These are phyloP conservation scores for Pseudolaguvia tuberculata DNA, from an alignment of 2,113 vertebrate genomes.

Conservation along the genomic window DNA sequence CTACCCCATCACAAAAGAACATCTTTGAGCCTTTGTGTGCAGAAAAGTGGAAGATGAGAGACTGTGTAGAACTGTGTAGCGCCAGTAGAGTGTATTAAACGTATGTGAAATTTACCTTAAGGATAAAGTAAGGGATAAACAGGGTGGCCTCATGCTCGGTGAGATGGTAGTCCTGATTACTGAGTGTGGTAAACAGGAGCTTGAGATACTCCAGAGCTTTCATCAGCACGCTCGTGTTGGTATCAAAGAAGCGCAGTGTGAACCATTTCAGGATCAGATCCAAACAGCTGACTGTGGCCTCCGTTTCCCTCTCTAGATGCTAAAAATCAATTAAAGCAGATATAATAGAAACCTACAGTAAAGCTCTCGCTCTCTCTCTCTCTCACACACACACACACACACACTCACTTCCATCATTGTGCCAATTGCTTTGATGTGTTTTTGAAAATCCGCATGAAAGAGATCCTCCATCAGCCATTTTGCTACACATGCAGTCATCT, in stretches of 20 bases:
- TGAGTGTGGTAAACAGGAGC: slow-evolving; percentile 81
- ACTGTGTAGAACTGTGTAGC: no score
- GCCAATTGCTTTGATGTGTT: slow-evolving; percentile 88
- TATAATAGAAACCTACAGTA: no score
- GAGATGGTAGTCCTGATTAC: slow-evolving; percentile 86
- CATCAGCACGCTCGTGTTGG: slow-evolving; percentile 96
- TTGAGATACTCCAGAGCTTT: slow-evolving; percentile 94
- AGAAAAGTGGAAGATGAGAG: no score
- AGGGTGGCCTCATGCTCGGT: slow-evolving; percentile 90
- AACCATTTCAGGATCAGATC: slow-evolving; percentile 97
- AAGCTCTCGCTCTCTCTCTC: no score
- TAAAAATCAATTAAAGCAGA: slow-evolving; percentile 49
- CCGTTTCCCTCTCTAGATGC: slow-evolving; percentile 88
- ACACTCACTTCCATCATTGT: slow-evolving; percentile 84
- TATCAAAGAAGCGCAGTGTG: slow-evolving; percentile 94
- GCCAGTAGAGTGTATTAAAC: no score
- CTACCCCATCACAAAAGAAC: no score
- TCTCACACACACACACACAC: background rate
- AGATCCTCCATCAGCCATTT: slow-evolving; percentile 95
- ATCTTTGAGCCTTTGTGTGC: no score
- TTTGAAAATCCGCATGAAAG: slow-evolving; percentile 94
- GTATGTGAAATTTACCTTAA: slow-evolving; percentile 80
- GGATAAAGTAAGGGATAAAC: slow-evolving; percentile 90
- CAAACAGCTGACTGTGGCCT: slow-evolving; percentile 86
- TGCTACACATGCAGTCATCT: slow-evolving; percentile 88